phyloP scores from a whole-genome alignment of 2,113 vertebrate genomes.

The Entelurus aequoreus region DNA sequence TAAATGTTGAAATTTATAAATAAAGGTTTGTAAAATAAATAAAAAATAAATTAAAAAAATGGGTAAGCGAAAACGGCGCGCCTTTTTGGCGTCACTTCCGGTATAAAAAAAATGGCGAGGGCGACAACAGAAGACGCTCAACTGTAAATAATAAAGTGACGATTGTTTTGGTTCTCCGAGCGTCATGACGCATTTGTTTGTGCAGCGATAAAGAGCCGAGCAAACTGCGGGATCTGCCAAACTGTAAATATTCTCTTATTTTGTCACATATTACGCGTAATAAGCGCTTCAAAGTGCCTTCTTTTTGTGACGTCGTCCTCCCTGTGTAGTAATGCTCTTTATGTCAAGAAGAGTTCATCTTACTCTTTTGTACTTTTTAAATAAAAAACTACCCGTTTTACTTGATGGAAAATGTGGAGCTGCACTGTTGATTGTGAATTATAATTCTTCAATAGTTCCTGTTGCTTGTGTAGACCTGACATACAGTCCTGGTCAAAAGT shows the following conservation, averaged over 20 bases:
- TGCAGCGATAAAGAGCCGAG: conserved; percentile 1
- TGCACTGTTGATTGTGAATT: too few species aligned
- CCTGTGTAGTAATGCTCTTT: background rate
- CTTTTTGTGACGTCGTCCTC: conserved; percentile 13
- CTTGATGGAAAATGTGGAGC: too few species aligned
- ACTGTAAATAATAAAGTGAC: background rate
- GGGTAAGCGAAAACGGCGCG: background rate
- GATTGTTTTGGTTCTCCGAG: conserved; percentile 11
- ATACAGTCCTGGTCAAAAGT: too few species aligned
- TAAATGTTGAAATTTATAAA: too few species aligned
- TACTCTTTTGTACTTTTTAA: too few species aligned
- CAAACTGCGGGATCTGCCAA: background rate
- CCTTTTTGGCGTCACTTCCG: conserved; percentile 46
- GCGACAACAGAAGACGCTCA: background rate
- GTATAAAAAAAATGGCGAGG: conserved; percentile 64
- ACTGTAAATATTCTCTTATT: conserved; percentile 18
- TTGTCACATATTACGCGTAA: background rate
- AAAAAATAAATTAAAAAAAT: too few species aligned
- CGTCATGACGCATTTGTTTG: background rate
- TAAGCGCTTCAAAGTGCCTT: background rate
- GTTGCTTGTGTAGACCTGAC: too few species aligned
- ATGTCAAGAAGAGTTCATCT: too few species aligned
- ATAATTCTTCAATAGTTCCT: too few species aligned
- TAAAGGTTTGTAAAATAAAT: too few species aligned
- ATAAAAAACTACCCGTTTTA: too few species aligned